Evolutionary conservation across 1,140 invertebrate species (phyloP).

Genomic region (Leptoteleia sp.): DNA sequence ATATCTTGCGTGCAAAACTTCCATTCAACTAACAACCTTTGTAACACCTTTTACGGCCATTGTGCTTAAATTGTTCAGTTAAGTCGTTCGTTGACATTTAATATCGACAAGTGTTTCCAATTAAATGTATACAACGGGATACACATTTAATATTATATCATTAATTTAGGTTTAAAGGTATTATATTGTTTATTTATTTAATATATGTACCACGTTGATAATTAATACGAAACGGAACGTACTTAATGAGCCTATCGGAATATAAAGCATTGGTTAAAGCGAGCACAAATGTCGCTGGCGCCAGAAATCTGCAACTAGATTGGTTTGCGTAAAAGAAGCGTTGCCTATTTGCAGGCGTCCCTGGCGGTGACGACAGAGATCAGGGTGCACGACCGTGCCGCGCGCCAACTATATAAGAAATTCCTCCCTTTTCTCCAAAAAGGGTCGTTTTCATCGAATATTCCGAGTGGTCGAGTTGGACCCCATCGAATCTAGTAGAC

Average conservation of each 20-base stretch:
- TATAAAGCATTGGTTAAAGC: too few species aligned
- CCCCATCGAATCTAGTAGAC: constrained; percentile 73
- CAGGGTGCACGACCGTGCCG: constrained; percentile 18
- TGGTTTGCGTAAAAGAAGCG: constrained; percentile 22
- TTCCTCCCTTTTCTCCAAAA: constrained; percentile 61
- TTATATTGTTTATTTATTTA: too few species aligned
- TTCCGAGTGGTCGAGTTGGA: constrained; percentile 71
- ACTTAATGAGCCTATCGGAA: too few species aligned
- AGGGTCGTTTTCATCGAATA: constrained; percentile 75
- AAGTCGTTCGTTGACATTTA: background rate
- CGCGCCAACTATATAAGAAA: constrained; percentile 49
- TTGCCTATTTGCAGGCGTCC: constrained; percentile 62
- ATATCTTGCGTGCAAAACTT: constrained; percentile 19
- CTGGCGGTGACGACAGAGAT: constrained; percentile 33
- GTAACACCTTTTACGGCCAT: constrained; percentile 17
- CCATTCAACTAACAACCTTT: constrained; percentile 29
- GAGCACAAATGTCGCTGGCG: background rate
- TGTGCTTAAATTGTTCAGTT: constrained; percentile 20
- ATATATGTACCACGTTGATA: too few species aligned
- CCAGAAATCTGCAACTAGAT: constrained; percentile 12
- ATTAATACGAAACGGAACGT: too few species aligned
- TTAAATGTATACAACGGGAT: too few species aligned
- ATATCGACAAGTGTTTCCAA: too few species aligned
- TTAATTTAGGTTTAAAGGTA: too few species aligned
- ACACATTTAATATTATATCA: too few species aligned